Evolutionary conservation across 2,113 vertebrate genomes (phyloP).

Genomic region (Saguinus midas): DNA sequence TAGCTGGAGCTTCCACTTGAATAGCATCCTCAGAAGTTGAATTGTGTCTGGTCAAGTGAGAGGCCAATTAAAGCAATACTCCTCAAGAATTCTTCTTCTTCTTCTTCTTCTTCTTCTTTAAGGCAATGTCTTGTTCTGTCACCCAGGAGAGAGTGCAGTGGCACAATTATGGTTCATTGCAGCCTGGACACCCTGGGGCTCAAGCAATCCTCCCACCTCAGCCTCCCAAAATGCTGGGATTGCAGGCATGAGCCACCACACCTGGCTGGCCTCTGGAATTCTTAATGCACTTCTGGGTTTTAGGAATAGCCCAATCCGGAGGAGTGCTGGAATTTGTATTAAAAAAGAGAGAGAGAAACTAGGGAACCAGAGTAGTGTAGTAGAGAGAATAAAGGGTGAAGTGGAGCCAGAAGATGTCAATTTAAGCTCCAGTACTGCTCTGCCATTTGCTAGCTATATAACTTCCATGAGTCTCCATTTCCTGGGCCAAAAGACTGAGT

Average conservation of each 20-base stretch:
- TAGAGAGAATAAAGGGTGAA: not conserved
- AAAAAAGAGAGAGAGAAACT: not conserved
- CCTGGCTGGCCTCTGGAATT: not conserved
- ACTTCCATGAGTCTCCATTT: not conserved
- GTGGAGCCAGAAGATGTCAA: not conserved
- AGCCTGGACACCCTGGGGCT: too few species aligned
- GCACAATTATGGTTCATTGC: too few species aligned
- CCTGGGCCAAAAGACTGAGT: not conserved
- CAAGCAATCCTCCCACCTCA: too few species aligned
- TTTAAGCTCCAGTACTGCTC: not conserved
- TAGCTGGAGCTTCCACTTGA: not conserved
- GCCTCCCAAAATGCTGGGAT: too few species aligned
- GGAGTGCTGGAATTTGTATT: not conserved
- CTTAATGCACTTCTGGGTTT: not conserved
- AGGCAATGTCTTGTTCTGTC: too few species aligned
- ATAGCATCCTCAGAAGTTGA: not conserved
- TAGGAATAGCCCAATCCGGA: not conserved
- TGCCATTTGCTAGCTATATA: not conserved
- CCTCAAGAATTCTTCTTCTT: not conserved
- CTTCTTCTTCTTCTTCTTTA: too few species aligned
- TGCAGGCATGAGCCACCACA: too few species aligned
- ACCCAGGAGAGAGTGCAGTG: too few species aligned
- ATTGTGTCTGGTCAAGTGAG: not conserved
- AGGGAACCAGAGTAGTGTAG: not conserved
- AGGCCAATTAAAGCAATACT: not conserved